These are phyloP conservation scores for Heliconius nattereri DNA, from an alignment of 1,140 invertebrate genomes.

Conservation along the genomic window DNA sequence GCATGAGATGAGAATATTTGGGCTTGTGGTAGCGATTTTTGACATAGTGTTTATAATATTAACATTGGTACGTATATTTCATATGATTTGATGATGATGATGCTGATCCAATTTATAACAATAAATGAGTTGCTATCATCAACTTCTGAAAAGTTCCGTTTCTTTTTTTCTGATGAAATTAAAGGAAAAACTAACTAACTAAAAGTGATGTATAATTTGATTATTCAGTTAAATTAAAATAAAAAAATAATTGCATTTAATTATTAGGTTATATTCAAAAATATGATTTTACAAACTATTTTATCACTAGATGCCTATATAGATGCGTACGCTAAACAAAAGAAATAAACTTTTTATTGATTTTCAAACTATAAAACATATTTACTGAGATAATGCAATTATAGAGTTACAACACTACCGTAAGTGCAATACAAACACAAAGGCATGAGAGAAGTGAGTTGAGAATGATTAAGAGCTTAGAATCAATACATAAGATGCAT, in stretches of 20 bases:
- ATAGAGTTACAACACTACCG: conserved; percentile 34
- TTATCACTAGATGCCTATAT: too few species aligned
- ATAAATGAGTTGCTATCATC: too few species aligned
- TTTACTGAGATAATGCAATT: conserved; percentile 34
- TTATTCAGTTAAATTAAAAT: not conserved
- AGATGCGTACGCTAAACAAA: too few species aligned
- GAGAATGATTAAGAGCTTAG: conserved; percentile 51
- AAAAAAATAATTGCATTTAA: not conserved
- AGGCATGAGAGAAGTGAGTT: conserved; percentile 48
- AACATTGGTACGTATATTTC: too few species aligned
- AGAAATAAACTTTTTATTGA: too few species aligned
- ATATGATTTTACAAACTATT: not conserved
- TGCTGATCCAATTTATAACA: too few species aligned
- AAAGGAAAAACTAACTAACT: not conserved
- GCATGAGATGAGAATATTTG: not conserved
- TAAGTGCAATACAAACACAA: conserved; percentile 41
- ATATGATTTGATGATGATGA: too few species aligned
- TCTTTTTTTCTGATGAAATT: too few species aligned
- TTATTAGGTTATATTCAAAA: not conserved
- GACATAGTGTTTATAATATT: too few species aligned
- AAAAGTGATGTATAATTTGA: not conserved
- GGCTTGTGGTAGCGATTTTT: too few species aligned
- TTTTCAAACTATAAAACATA: not conserved
- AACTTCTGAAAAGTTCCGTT: too few species aligned
- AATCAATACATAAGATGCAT: conserved; percentile 42